Percentiles rank a stretch among this genome's conserved stretches.
These are phyloP conservation scores for Tridacna crocea DNA, from an alignment of 2,888 invertebrate species.

Conservation along the genomic window DNA sequence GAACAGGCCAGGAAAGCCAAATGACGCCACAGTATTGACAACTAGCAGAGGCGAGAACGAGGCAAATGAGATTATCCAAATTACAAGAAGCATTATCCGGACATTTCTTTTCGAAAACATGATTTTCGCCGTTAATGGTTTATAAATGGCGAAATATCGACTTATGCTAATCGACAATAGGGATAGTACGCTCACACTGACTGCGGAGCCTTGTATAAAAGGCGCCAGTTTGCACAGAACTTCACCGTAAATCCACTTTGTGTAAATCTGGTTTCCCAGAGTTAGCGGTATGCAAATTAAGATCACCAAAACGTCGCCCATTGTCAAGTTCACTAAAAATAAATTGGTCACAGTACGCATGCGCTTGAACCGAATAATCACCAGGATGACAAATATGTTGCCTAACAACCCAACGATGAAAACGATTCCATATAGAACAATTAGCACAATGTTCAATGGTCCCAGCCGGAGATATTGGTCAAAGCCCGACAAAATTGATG, in stretches of 20 bases:
- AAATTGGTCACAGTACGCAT: conserved; percentile 77
- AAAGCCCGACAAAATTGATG: neutral
- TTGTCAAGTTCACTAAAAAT: conserved; percentile 74
- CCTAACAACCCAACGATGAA: conserved; percentile 72
- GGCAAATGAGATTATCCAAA: conserved; percentile 71
- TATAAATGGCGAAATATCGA: conserved; percentile 73
- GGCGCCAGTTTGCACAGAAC: conserved; percentile 72
- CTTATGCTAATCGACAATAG: conserved; percentile 74
- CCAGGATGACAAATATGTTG: conserved; percentile 73
- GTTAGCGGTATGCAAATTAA: conserved; percentile 76
- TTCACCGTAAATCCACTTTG: conserved; percentile 72
- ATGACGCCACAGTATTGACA: conserved; percentile 66
- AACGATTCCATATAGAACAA: conserved; percentile 68
- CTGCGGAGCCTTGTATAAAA: conserved; percentile 74
- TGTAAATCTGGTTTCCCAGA: conserved; percentile 72
- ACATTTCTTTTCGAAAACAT: conserved; percentile 69
- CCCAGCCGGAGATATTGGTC: conserved; percentile 56
- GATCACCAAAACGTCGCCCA: conserved; percentile 76
- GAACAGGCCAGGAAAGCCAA: conserved; percentile 62
- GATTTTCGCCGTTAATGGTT: conserved; percentile 71
- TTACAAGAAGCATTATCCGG: conserved; percentile 64
- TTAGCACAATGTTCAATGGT: conserved; percentile 68
- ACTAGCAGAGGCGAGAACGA: conserved; percentile 72
- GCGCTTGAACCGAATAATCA: conserved; percentile 70
- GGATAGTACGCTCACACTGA: conserved; percentile 74